These are phyloP conservation scores for Agrypnia vestita DNA, from an alignment of 1,140 invertebrate species.

Conservation along the genomic window DNA sequence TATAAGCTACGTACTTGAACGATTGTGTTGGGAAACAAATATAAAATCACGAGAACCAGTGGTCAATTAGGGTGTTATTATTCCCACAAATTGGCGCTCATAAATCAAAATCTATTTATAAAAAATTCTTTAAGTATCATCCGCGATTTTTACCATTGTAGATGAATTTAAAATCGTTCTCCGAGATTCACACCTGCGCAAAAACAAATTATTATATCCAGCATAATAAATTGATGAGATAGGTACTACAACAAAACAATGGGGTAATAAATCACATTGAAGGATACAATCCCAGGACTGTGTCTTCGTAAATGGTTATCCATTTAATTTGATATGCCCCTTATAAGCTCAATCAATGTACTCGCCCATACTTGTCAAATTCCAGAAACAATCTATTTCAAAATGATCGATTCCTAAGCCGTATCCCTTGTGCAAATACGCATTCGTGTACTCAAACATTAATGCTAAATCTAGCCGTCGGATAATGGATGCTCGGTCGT, in stretches of 20 bases:
- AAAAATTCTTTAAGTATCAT: background rate
- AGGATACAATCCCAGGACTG: slow-evolving; percentile 12
- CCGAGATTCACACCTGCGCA: background rate
- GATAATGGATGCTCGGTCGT: no score
- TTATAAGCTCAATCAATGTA: slow-evolving; percentile 32
- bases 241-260: background rate
- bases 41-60: no score
- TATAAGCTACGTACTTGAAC: no score
- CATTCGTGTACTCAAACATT: no score
- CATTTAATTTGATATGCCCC: slow-evolving; percentile 21
- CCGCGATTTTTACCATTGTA: background rate
- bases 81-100: background rate
- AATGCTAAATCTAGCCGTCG: no score
- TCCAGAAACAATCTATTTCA: slow-evolving; percentile 8
- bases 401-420: slow-evolving; percentile 12
- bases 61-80: background rate
- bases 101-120: background rate
- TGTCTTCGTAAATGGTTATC: slow-evolving; percentile 26
- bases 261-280: slow-evolving; percentile 11
- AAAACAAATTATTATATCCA: background rate
- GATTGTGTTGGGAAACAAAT: no score
- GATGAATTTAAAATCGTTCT: background rate
- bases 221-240: background rate
- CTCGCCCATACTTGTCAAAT: slow-evolving; percentile 14
- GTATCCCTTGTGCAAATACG: background rate